These are phyloP conservation scores for Neodiprion fabricii DNA, from an alignment of 1,140 invertebrate species.

Conservation along the genomic window DNA sequence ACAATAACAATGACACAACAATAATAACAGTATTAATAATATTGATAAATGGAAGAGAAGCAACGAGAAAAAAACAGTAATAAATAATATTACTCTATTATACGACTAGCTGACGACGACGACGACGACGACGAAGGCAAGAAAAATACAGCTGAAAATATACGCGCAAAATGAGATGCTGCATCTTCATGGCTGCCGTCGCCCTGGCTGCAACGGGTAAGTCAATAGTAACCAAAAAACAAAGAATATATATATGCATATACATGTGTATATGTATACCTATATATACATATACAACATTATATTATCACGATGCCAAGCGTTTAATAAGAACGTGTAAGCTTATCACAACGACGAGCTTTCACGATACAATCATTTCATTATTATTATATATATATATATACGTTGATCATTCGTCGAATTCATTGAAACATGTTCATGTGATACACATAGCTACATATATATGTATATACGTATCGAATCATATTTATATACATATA, in stretches of 20 bases:
- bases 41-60: background rate
- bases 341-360: background rate
- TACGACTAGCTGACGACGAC: background rate
- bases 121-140: background rate
- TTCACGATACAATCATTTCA: background rate
- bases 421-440: too few relatives aligned
- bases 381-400: too few relatives aligned
- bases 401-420: too few relatives aligned
- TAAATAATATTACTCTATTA: background rate
- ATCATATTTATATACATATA: too few relatives aligned
- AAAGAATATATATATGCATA: too few relatives aligned
- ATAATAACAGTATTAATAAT: background rate
- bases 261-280: background rate
- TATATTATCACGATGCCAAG: background rate
- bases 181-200: conserved; percentile 59
- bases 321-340: too few relatives aligned
- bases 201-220: conserved; percentile 60
- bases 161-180: conserved; percentile 55
- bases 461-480: too few relatives aligned
- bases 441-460: too few relatives aligned
- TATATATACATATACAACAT: background rate
- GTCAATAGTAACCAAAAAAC: conserved; percentile 26
- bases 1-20: too few relatives aligned
- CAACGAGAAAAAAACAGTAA: background rate
- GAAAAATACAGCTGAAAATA: background rate